These are phyloP conservation scores for Tringa solitaria DNA, from an alignment of 2,113 vertebrate genomes.

Conservation along the genomic window DNA sequence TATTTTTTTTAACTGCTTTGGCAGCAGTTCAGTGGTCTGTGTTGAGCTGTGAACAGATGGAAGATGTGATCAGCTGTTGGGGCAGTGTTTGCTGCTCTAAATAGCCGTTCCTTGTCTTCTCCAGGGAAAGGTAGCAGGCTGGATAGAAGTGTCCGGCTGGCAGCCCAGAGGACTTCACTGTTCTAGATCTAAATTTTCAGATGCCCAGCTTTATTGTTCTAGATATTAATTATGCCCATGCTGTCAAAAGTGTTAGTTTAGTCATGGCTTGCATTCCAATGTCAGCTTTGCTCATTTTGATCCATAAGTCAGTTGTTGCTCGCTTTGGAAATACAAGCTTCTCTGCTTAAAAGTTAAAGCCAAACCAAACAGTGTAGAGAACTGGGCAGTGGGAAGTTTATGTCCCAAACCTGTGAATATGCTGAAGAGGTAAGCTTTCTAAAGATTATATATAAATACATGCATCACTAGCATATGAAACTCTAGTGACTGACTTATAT, in stretches of 20 bases:
- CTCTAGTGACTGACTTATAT: background rate
- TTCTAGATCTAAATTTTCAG: background rate
- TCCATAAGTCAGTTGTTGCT: background rate
- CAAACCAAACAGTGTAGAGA: background rate
- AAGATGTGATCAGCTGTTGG: conserved; percentile 59
- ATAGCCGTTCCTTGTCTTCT: conserved; percentile 30
- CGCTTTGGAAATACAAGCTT: background rate
- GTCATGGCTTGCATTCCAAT: background rate
- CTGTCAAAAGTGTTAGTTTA: background rate
- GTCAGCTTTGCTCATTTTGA: background rate
- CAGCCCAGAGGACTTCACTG: background rate
- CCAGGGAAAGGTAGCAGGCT: background rate
- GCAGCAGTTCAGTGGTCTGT: conserved; percentile 23
- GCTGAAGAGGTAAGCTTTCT: background rate
- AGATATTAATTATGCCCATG: background rate
- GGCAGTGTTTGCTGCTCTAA: conserved; percentile 35
- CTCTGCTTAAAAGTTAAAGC: background rate
- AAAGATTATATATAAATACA: background rate
- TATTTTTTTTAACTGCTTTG: background rate
- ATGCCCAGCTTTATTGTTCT: background rate
- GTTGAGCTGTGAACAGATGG: conserved; percentile 36
- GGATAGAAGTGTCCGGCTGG: background rate
- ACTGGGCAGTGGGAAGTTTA: background rate
- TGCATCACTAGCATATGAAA: background rate
- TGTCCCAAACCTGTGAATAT: background rate